Conservation (phyloP, 1,140 invertebrate genomes). For the Platyscapa corneri region DNA sequence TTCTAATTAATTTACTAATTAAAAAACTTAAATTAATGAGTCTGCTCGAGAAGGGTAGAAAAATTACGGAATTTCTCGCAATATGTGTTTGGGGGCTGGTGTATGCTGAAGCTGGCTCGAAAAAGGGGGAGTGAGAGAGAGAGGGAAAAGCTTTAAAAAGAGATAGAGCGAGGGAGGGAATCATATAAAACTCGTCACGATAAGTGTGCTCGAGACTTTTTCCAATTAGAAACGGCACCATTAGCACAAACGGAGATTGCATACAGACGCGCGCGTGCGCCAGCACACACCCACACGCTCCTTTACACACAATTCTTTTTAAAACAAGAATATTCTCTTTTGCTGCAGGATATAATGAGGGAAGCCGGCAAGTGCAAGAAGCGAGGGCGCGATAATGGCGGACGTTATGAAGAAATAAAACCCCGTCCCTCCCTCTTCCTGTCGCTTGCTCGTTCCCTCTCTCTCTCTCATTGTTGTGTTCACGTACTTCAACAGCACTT, state of each 20-base stretch:
- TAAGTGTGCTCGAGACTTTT: conserved; percentile 65
- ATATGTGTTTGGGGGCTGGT: background rate
- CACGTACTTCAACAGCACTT: background rate
- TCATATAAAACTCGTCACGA: conserved; percentile 57
- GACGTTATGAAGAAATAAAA: conserved; percentile 75
- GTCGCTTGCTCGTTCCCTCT: conserved; percentile 63
- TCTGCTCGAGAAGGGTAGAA: conserved; percentile 45
- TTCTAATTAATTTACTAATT: conserved; percentile 53
- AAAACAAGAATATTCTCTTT: conserved; percentile 71
- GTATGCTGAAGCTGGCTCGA: background rate
- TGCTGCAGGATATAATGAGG: conserved; percentile 69
- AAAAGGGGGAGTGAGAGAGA: background rate
- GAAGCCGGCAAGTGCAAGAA: conserved; percentile 54
- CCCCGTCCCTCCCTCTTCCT: conserved; percentile 54
- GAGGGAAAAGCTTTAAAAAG: conserved; percentile 28
- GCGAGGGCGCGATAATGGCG: conserved; percentile 71
- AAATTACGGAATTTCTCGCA: conserved; percentile 50
- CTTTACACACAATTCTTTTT: no score
- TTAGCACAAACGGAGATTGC: conserved; percentile 59
- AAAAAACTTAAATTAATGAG: conserved; percentile 53
- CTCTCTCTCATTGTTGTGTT: background rate
- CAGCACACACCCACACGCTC: no score
- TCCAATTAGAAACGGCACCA: conserved; percentile 71
- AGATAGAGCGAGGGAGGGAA: conserved; percentile 45
- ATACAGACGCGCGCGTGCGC: background rate